phyloP scores from a whole-genome alignment of 2,888 invertebrate genomes.

The Thecocarcelia acutangulata region DNA sequence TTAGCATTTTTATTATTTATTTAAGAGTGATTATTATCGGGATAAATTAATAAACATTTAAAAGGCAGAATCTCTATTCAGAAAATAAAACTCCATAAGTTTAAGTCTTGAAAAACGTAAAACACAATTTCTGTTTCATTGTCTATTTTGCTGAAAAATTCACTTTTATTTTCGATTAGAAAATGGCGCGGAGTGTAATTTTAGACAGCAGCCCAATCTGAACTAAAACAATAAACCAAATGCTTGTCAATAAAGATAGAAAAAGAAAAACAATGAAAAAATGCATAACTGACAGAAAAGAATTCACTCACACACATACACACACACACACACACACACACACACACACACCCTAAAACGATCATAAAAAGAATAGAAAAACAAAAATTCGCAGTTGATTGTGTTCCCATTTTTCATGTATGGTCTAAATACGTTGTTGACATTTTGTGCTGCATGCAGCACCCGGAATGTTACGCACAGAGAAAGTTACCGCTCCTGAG shows the following conservation, averaged over 20 bases:
- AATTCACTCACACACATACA: conserved; percentile 23
- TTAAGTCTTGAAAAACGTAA: too few species aligned
- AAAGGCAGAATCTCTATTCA: too few species aligned
- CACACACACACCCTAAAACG: background rate
- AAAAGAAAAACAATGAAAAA: conserved; percentile 13
- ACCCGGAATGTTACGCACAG: conserved; percentile 44
- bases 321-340: too few species aligned
- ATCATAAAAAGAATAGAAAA: conserved; percentile 12
- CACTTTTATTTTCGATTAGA: background rate
- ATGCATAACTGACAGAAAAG: conserved; percentile 24
- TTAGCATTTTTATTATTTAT: too few species aligned
- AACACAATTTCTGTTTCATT: too few species aligned
- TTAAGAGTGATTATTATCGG: too few species aligned
- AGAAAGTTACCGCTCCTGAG: conserved; percentile 56
- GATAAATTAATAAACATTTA: too few species aligned
- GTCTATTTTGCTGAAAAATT: too few species aligned
- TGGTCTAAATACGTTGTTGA: conserved; percentile 56
- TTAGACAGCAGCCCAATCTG: conserved; percentile 21
- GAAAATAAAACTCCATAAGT: too few species aligned
- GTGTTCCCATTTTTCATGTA: conserved; percentile 58
- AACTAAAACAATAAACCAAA: conserved; percentile 54
- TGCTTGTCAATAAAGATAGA: conserved; percentile 50
- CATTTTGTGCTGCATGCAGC: conserved; percentile 46
- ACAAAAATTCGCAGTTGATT: conserved; percentile 34
- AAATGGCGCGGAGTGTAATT: conserved; percentile 30